Conservation (phyloP, 1,140 invertebrate genomes). For the Nebria ingens region DNA sequence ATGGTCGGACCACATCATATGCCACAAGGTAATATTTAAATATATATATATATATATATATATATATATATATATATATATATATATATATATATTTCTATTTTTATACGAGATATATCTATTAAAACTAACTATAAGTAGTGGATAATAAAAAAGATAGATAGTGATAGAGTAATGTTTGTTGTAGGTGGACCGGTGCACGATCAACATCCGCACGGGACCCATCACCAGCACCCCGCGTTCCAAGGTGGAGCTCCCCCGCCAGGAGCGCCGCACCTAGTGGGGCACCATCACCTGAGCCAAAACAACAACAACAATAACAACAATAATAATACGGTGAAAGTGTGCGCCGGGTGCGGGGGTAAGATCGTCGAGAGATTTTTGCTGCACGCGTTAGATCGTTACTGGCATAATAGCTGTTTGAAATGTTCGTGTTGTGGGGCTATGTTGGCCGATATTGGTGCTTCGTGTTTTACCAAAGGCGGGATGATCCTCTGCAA, state of each 20-base stretch:
- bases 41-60: too few species aligned
- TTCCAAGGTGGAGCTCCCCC: conserved; percentile 25
- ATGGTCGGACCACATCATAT: conserved; percentile 25
- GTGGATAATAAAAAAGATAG: too few species aligned
- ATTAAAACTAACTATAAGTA: too few species aligned
- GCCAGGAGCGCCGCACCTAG: conserved; percentile 34
- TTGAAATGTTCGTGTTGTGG: conserved; percentile 85
- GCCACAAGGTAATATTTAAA: background rate
- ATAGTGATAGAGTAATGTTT: too few species aligned
- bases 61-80: too few species aligned
- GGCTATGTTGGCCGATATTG: conserved; percentile 76
- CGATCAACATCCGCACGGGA: conserved; percentile 22
- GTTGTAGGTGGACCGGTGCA: conserved; percentile 12
- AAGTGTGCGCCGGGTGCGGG: conserved; percentile 54
- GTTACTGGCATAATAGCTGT: conserved; percentile 89
- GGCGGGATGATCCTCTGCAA: conserved; percentile 88
- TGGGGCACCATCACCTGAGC: conserved; percentile 36
- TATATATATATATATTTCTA: too few species aligned
- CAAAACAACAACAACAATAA: conserved; percentile 38
- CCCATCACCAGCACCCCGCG: conserved; percentile 30
- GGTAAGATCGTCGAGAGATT: conserved; percentile 81
- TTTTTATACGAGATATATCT: too few species aligned
- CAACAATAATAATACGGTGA: conserved; percentile 44
- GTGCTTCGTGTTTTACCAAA: conserved; percentile 81
- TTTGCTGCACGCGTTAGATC: conserved; percentile 76